phyloP scores from a whole-genome alignment of 2,113 vertebrate genomes.

The Mesitornis unicolor region DNA sequence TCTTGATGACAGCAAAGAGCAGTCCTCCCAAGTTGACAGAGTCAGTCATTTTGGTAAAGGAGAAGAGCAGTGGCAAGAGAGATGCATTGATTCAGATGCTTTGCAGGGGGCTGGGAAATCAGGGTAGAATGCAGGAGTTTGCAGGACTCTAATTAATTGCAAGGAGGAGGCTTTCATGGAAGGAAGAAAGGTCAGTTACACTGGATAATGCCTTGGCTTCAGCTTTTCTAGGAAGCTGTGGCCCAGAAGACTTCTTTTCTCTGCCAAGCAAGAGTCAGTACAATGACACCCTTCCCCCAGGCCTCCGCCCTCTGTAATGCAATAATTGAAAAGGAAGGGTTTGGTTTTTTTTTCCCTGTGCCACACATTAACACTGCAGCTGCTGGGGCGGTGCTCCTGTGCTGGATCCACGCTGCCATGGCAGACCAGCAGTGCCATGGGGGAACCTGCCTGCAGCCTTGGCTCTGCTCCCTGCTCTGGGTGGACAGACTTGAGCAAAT shows the following conservation, averaged over 20 bases:
- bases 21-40: not conserved
- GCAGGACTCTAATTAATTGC: not conserved
- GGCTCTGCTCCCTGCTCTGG: not conserved
- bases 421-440: fast-evolving
- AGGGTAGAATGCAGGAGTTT: not conserved
- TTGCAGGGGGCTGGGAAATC: not conserved
- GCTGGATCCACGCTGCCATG: not conserved
- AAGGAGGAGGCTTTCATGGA: not conserved
- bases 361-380: not conserved
- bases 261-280: not conserved
- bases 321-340: not conserved
- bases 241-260: conserved; percentile 25
- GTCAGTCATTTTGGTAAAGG: not conserved
- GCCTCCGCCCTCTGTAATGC: not conserved
- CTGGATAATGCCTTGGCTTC: conserved; percentile 36
- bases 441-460: not conserved
- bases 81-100: not conserved
- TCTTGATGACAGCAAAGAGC: not conserved
- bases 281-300: not conserved
- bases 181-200: not conserved
- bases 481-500: not conserved
- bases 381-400: fast-evolving
- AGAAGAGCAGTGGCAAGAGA: not conserved
- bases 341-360: not conserved
- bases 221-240: conserved; percentile 39